Conservation (phyloP, 2,797 vertebrate genomes). For the Triplophysa yarkandensis region DNA sequence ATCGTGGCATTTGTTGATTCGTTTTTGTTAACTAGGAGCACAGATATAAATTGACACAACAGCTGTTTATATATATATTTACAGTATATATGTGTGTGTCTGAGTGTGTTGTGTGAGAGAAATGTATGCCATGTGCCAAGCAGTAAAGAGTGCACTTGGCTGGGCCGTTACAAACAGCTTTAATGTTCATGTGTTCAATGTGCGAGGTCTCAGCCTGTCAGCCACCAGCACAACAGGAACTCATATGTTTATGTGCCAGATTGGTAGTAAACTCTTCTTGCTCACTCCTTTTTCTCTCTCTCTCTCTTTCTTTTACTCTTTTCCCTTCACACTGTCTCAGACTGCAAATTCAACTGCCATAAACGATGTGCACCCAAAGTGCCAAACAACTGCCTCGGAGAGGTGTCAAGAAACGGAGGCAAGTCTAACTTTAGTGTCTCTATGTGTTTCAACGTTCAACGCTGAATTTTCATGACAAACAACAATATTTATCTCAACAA, state of each 20-base stretch:
- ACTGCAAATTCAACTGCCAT: conserved; percentile 98
- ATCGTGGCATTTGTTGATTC: conserved; percentile 29
- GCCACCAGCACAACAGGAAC: conserved; percentile 55
- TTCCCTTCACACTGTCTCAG: conserved; percentile 67
- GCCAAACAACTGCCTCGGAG: conserved; percentile 95
- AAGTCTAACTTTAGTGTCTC: conserved; percentile 60
- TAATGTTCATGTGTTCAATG: conserved; percentile 56
- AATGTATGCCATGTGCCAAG: conserved; percentile 49
- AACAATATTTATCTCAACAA: conserved; percentile 51
- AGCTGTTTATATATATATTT: conserved; percentile 27
- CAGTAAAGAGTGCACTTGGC: conserved; percentile 52
- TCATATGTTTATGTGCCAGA: conserved; percentile 53
- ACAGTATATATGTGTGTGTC: background rate
- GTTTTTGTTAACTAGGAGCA: conserved; percentile 15
- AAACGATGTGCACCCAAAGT: conserved; percentile 96
- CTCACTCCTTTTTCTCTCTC: conserved; percentile 39
- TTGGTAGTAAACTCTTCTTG: conserved; percentile 49
- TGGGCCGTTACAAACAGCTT: conserved; percentile 57
- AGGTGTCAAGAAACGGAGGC: conserved; percentile 93
- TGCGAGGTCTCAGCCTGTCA: conserved; percentile 57
- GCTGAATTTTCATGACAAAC: conserved; percentile 45
- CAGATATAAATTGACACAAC: conserved; percentile 28
- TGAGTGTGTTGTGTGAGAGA: conserved; percentile 30
- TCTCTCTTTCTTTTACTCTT: conserved; percentile 45
- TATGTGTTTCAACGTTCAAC: conserved; percentile 42